phyloP scores from a whole-genome alignment of 2,888 invertebrate genomes.

The Drosophila nr. perissopoda region DNA sequence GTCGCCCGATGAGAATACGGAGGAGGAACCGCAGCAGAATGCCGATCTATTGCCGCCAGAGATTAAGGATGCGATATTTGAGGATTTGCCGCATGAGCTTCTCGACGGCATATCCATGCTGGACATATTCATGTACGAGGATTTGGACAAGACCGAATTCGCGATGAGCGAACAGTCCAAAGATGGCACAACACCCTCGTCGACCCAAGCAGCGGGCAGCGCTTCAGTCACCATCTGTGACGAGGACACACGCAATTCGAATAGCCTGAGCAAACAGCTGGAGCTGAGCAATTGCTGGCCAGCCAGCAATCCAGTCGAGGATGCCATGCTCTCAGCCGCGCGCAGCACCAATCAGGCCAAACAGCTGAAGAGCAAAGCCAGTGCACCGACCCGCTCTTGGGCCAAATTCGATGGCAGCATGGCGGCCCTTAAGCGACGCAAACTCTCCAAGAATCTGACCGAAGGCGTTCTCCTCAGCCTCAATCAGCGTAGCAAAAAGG shows the following conservation, averaged over 20 bases:
- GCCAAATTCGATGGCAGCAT: slow-evolving; percentile 73
- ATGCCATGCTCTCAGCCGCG: slow-evolving; percentile 82
- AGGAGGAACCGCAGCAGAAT: slow-evolving; percentile 92
- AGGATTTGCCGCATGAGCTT: slow-evolving; percentile 93
- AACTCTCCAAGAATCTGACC: slow-evolving; percentile 86
- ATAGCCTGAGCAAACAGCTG: slow-evolving; percentile 72
- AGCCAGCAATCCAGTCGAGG: slow-evolving; percentile 81
- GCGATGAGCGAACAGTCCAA: slow-evolving; percentile 84
- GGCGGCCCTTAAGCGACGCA: slow-evolving; percentile 88
- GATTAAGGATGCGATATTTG: slow-evolving; percentile 93
- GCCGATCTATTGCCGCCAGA: slow-evolving; percentile 93
- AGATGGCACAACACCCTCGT: slow-evolving; percentile 83
- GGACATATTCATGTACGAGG: slow-evolving; percentile 92
- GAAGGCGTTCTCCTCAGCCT: slow-evolving; percentile 84
- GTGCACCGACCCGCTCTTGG: slow-evolving; percentile 64
- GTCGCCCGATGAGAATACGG: slow-evolving; percentile 84
- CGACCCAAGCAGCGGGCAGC: slow-evolving; percentile 23
- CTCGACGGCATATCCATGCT: slow-evolving; percentile 94
- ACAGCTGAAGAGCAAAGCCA: slow-evolving; percentile 61
- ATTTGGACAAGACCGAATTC: slow-evolving; percentile 87
- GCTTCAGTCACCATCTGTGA: slow-evolving; percentile 64
- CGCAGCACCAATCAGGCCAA: slow-evolving; percentile 67
- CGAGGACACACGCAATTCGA: slow-evolving; percentile 80
- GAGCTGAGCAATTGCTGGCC: slow-evolving; percentile 78
- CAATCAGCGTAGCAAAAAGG: slow-evolving; percentile 74